Evolutionary conservation across 2,888 invertebrate species (phyloP), one percentile per base, ranked within the genome.

Genomic region (Gandaritis pyraliata): DNA sequence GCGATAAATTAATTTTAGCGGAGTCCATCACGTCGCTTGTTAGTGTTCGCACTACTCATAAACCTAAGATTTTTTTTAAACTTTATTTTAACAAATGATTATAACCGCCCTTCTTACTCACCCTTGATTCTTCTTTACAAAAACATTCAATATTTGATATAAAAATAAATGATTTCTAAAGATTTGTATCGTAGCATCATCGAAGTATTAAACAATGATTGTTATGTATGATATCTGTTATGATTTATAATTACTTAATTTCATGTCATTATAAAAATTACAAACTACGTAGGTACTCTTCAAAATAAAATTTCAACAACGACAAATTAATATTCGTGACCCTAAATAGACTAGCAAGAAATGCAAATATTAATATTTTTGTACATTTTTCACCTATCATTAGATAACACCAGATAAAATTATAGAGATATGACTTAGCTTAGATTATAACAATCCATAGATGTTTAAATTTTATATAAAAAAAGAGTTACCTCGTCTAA

Each of bases 391-490:
- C 80, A 81, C 90, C 87, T 91, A 91, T 79, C 78, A 91, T 85
- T 91, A 91, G 82, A 86, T 91, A 92, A 91, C 90, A 89, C 85
- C 87, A 81, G 87, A 85, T 90, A 89, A 86, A 86, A 85, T 83
- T 90, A 88, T 86, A 84, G 81, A 79, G 85, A 89, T 89, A 90
- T 90, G 90, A 90, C 88, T 88, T 88, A 88, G 86, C 88, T 88
- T 88, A 88, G 86, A 85, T 86, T 86, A 86, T 86, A 88, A 88
- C 84, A 83, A 82, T 82, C 75, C 73, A 77, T 83, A 82, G 64
- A 77, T 73, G 73, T 76, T 75, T 73, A 75, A 73, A 71, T 51
- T 23, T 53, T 49, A 30, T 53, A 45, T 43, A 23, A 51, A 56
- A 41, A 52, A 43, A 55, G 45, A 46, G 39, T 15, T 58, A 41